A percentile compares a stretch with the other conserved stretches of the same genome.
Evolutionary conservation across 2,797 vertebrate species (phyloP).

Genomic region (Pantherophis alleghaniensis): DNA sequence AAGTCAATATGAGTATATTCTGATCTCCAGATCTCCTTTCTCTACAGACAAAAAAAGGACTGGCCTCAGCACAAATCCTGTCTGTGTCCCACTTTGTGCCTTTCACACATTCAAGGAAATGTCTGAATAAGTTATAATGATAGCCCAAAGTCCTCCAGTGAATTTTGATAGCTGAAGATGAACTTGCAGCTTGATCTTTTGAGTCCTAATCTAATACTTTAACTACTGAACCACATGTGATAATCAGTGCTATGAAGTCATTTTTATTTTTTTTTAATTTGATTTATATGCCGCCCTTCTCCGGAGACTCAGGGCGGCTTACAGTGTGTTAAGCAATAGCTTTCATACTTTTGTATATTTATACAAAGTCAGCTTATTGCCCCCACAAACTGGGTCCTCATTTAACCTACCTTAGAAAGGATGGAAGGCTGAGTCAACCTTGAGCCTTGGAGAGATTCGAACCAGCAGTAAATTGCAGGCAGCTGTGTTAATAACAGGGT

Average conservation of each 20-base stretch:
- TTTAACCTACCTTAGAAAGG: no score
- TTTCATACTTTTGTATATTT: no score
- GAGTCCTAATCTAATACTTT: not conserved
- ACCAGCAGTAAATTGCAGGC: no score
- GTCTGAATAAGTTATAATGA: not conserved
- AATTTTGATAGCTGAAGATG: not conserved
- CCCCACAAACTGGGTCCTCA: no score
- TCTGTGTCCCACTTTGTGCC: not conserved
- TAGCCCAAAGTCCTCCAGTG: not conserved
- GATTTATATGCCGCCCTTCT: no score
- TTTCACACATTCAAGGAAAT: not conserved
- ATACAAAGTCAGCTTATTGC: no score
- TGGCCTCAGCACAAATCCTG: not conserved
- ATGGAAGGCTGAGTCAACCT: no score
- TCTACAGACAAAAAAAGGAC: not conserved
- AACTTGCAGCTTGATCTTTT: not conserved
- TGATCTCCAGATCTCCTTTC: not conserved
- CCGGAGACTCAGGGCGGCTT: no score
- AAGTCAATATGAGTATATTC: not conserved
- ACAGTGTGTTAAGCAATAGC: no score
- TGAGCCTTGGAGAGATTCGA: no score
- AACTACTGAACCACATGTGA: not conserved
- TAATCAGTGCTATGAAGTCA: not conserved
- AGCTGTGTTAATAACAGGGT: no score
- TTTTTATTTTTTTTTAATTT: no score